phyloP scores from a whole-genome alignment of 2,797 vertebrate genomes.

The Pyrocephalus nanus region DNA sequence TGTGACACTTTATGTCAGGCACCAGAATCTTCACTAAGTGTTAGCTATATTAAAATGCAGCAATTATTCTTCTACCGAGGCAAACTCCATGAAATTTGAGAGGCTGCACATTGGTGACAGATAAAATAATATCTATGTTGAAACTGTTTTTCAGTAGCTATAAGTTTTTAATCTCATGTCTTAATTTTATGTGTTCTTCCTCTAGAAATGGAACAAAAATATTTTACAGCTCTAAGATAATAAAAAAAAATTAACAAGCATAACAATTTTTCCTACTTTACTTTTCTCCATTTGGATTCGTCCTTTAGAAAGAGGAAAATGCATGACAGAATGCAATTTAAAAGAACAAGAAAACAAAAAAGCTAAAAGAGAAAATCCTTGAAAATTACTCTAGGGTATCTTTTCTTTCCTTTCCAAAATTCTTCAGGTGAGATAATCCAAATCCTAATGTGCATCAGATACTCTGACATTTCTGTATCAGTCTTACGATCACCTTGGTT shows the following conservation, averaged over 20 bases:
- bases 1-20: neutral
- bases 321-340: neutral
- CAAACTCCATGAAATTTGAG: neutral
- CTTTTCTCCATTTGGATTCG: neutral
- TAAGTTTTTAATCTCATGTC: neutral
- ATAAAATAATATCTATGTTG: neutral
- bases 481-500: neutral
- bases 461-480: neutral
- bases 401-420: neutral
- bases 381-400: neutral
- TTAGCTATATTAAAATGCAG: neutral
- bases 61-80: neutral
- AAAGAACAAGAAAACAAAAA: neutral
- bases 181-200: neutral
- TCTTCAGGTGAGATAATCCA: neutral
- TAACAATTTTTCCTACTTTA: accelerated
- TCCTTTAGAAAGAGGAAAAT: neutral
- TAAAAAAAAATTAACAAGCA: neutral
- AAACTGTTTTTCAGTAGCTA: neutral
- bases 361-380: neutral
- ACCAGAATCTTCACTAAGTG: neutral
- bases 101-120: neutral
- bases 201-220: neutral
- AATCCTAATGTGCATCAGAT: neutral
- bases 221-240: neutral